These are phyloP conservation scores for Euphonia xanthogaster DNA, from an alignment of 2,797 vertebrate genomes.

Conservation along the genomic window DNA sequence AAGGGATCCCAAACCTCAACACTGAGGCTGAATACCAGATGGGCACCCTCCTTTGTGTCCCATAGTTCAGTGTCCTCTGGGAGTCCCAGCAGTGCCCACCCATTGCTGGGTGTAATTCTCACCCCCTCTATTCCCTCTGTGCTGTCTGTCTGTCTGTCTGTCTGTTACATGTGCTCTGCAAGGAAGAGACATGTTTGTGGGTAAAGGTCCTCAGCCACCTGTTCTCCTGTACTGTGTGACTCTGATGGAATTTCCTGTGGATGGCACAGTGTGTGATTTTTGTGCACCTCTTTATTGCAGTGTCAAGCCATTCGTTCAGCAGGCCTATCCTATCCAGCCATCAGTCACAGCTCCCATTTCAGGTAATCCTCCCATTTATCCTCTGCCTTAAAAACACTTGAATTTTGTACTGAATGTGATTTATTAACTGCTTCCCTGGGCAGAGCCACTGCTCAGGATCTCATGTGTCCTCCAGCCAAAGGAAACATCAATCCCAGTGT, in stretches of 20 bases:
- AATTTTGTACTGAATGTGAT: neutral
- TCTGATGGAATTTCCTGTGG: neutral
- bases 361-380: slow-evolving; percentile 79
- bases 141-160: neutral
- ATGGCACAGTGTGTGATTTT: neutral
- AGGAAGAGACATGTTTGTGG: neutral
- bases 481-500: neutral
- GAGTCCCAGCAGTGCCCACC: neutral
- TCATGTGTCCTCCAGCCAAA: neutral
- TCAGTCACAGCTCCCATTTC: slow-evolving; percentile 92
- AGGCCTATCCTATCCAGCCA: slow-evolving; percentile 95
- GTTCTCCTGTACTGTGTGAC: neutral
- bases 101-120: neutral
- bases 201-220: neutral
- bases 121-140: neutral
- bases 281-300: slow-evolving; percentile 72
- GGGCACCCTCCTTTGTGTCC: neutral
- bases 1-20: neutral
- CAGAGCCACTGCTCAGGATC: neutral
- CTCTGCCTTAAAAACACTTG: neutral
- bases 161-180: neutral
- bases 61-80: neutral
- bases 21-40: neutral
- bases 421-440: neutral
- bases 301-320: slow-evolving; percentile 97